Base-by-base conservation (phyloP, 2,888 invertebrate species). In the Beris chalybata region DNA sequence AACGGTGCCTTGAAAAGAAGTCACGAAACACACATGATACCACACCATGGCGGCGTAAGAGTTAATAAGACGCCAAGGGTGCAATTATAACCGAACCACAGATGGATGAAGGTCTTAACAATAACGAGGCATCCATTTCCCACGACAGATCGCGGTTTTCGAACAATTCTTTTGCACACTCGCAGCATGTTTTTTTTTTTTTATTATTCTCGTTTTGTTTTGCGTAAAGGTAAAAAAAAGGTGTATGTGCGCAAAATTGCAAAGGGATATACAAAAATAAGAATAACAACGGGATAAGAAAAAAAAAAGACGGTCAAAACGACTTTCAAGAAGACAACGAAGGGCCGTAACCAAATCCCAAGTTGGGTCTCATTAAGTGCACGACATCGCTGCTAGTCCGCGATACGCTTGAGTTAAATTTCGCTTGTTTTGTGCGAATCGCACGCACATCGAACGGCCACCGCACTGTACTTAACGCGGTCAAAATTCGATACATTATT, bases 361-460 rank as follows among this genome's bases (percentile, higher is more conserved):
- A 64, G 30, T 43, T 45, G 64, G 64, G 31, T 30, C 64, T 64
- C 50, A 64, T 64, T 64, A 64, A 45, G 64, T 64, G 64, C 64
- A 64, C 64, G 64, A 64, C 64, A 64, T 64, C 64, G 44, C 15
- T 44, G 22, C 4, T 12, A 54, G 29, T 45, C 7, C 64, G 64
- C 64, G 64, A 64, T 64, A 64, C 45, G 64, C 52, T 64, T 38
- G 54, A 55, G 64, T 64, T 63, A 52, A 44, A 22, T 53, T 64
- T 64, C 29, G 31, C 50, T 45, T 64, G 54, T 63, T 64, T 63
- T 66, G 65, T 58, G 57, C 63, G 63, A 66, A 66, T 63, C 66
- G 61, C 68, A 68, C 66, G 68, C 68, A 68, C 61, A 65, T 54
- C 52, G 31, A 58, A 59, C 55, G 50, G 67, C 55, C 56, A 64